Evolutionary conservation across 2,888 invertebrate species (phyloP).

Genomic region (Netelia melanura): DNA sequence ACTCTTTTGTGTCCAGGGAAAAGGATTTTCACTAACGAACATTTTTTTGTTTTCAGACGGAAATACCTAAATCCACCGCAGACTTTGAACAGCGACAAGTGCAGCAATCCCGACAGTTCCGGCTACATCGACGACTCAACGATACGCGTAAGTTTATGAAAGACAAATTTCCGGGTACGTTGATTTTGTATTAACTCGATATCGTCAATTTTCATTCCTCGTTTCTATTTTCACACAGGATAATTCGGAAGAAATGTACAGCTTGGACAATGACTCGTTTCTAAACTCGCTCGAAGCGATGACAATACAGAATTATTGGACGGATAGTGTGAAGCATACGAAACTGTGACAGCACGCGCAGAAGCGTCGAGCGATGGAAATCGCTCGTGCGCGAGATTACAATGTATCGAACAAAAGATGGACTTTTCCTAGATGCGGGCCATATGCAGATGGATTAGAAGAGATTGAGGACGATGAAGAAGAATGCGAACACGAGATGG

Average conservation of each 20-base stretch:
- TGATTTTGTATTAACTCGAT: background rate
- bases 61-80: slow-evolving; percentile 93
- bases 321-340: slow-evolving; percentile 95
- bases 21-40: background rate
- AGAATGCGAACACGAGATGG: slow-evolving; percentile 43
- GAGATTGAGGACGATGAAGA: slow-evolving; percentile 11
- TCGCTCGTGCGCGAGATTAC: slow-evolving; percentile 55
- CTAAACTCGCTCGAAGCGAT: slow-evolving; percentile 96
- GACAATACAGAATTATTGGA: slow-evolving; percentile 98
- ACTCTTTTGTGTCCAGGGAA: background rate
- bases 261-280: slow-evolving; percentile 97
- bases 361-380: slow-evolving; percentile 61
- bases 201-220: background rate
- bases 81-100: slow-evolving; percentile 91
- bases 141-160: slow-evolving; percentile 89
- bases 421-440: slow-evolving; percentile 50
- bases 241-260: slow-evolving; percentile 97
- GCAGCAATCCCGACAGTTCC: slow-evolving; percentile 94
- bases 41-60: slow-evolving; percentile 84
- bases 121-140: slow-evolving; percentile 95
- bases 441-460: slow-evolving; percentile 30
- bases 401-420: slow-evolving; percentile 36
- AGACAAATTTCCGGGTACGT: background rate
- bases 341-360: slow-evolving; percentile 88
- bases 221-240: slow-evolving; percentile 88